Percentiles rank a stretch among this genome's conserved stretches.
These are phyloP conservation scores for Electrophaes corylata DNA, from an alignment of 2,888 invertebrate genomes.

Conservation along the genomic window DNA sequence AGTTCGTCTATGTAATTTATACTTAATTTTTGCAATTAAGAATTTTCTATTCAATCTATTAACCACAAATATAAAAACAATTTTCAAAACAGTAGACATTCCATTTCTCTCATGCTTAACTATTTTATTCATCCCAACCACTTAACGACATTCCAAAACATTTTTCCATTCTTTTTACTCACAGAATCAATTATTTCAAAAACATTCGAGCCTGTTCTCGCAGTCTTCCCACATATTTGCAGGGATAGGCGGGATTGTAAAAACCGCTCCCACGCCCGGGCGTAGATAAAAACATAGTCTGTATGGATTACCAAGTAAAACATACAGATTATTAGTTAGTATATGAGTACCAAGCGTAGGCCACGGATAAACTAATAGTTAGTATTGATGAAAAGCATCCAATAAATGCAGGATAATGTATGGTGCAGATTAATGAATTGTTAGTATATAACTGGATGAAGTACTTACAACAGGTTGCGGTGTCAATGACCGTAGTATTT, in stretches of 20 bases:
- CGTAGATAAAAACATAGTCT: conserved; percentile 16
- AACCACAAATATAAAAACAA: neutral
- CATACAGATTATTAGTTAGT: conserved; percentile 10
- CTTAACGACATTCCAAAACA: neutral
- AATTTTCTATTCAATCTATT: too few relatives aligned
- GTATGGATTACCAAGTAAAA: conserved; percentile 2
- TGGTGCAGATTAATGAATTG: conserved; percentile 7
- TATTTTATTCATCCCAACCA: conserved; percentile 1
- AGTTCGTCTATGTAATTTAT: too few relatives aligned
- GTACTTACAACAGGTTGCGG: conserved; percentile 21
- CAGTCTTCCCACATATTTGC: conserved; percentile 34
- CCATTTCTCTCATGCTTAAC: conserved; percentile 8
- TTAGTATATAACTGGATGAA: neutral
- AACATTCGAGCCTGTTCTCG: conserved; percentile 3
- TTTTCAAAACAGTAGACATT: neutral
- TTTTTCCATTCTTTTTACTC: conserved; percentile 6
- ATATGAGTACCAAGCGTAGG: neutral
- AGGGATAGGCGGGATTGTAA: conserved; percentile 34
- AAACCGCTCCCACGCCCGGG: conserved; percentile 39
- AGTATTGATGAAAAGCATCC: neutral
- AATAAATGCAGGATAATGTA: neutral
- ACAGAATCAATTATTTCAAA: conserved; percentile 18
- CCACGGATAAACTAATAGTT: neutral
- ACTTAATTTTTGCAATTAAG: too few relatives aligned
- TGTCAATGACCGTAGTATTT: conserved; percentile 8